phyloP scores from a whole-genome alignment of 2,797 vertebrate species.

The Enteromius argenteus region DNA sequence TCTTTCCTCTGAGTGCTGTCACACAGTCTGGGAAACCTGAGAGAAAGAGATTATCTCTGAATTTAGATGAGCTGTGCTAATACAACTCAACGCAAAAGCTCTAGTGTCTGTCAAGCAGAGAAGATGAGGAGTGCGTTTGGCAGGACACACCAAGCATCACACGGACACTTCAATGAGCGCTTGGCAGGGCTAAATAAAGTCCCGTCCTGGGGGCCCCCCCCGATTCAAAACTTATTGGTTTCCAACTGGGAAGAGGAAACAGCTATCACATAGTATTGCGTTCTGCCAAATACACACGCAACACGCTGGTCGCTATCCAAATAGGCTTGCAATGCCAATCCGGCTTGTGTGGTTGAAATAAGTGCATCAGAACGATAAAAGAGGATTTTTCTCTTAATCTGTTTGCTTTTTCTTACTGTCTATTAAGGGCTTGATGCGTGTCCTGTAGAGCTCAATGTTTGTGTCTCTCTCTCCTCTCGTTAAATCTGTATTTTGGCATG shows the following conservation, averaged over 20 bases:
- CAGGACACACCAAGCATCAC: constrained; percentile 19
- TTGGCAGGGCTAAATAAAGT: constrained; percentile 23
- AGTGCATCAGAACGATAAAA: constrained; percentile 53
- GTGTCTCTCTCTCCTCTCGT: constrained; percentile 8
- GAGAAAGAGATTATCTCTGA: constrained; percentile 41
- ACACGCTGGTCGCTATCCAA: constrained; percentile 36
- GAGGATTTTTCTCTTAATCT: constrained; percentile 43
- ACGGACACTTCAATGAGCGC: background rate
- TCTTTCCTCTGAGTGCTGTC: constrained; percentile 58
- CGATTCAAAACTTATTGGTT: constrained; percentile 34
- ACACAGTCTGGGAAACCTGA: constrained; percentile 16
- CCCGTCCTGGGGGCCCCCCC: background rate
- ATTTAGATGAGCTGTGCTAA: constrained; percentile 44
- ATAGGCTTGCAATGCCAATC: constrained; percentile 17
- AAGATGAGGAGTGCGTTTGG: constrained; percentile 21
- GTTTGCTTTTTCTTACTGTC: constrained; percentile 48
- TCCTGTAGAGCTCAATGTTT: constrained; percentile 31
- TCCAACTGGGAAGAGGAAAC: constrained; percentile 43
- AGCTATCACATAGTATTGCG: background rate
- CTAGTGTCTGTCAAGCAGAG: background rate
- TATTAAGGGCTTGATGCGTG: constrained; percentile 20
- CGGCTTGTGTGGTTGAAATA: constrained; percentile 35
- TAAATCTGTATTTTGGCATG: constrained; percentile 54
- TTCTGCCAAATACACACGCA: constrained; percentile 40
- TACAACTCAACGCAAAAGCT: constrained; percentile 16